Percentiles rank a stretch among this genome's conserved stretches.
Conservation (phyloP, 2,888 invertebrate genomes). For the Mayetiola destructor region DNA sequence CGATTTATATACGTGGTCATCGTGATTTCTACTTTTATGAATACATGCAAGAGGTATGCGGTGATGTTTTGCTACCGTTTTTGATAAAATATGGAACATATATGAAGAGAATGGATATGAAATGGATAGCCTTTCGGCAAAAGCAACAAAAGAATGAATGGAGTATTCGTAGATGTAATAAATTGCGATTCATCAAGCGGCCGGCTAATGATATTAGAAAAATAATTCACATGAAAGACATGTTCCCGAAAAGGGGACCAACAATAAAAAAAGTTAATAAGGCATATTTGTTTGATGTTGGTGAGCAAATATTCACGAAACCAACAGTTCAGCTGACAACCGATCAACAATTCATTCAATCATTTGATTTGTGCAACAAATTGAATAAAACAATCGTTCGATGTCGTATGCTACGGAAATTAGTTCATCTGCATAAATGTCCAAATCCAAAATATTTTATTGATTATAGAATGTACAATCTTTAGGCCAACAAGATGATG, state of each 20-base stretch:
- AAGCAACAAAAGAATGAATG: background rate
- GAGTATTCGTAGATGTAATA: background rate
- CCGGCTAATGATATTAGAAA: constrained; percentile 21
- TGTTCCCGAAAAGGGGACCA: constrained; percentile 27
- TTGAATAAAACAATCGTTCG: constrained; percentile 26
- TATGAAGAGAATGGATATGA: background rate
- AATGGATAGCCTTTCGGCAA: too few species aligned
- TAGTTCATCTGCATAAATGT: constrained; percentile 16
- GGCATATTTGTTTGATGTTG: constrained; percentile 32
- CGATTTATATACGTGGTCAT: constrained; percentile 28
- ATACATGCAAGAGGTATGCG: constrained; percentile 31
- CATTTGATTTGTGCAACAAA: constrained; percentile 9
- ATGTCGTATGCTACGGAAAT: constrained; percentile 29
- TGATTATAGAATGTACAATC: background rate
- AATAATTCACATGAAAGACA: constrained; percentile 19
- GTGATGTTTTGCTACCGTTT: constrained; percentile 30
- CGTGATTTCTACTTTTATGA: constrained; percentile 34
- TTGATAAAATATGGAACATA: constrained; percentile 26
- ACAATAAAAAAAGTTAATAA: constrained; percentile 28
- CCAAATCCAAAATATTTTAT: background rate
- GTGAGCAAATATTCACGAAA: constrained; percentile 28
- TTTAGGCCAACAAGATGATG: background rate
- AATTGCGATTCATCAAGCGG: constrained; percentile 13
- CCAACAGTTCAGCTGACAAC: constrained; percentile 19
- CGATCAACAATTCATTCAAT: constrained; percentile 13